Conservation (phyloP, 1,140 invertebrate genomes). For the Andricus grossulariae region DNA sequence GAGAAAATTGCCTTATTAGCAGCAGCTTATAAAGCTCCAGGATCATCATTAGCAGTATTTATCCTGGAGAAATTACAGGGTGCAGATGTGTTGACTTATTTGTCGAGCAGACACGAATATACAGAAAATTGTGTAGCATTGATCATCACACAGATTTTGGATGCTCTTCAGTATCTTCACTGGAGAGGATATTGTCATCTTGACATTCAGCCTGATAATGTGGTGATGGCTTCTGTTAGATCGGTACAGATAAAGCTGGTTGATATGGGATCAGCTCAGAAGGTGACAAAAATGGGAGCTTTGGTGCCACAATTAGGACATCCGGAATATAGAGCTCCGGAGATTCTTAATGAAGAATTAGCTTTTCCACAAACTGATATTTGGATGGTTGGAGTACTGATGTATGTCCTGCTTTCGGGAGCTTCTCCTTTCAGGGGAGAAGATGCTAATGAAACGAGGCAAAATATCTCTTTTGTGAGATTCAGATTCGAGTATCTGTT, state of each 20-base stretch:
- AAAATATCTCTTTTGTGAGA: slow-evolving; percentile 94
- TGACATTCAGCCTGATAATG: slow-evolving; percentile 96
- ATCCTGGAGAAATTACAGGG: slow-evolving; percentile 93
- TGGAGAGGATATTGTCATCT: slow-evolving; percentile 94
- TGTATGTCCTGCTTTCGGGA: slow-evolving; percentile 96
- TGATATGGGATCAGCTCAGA: slow-evolving; percentile 91
- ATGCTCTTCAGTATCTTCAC: slow-evolving; percentile 94
- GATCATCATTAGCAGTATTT: slow-evolving; percentile 82
- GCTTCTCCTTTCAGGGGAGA: slow-evolving; percentile 92
- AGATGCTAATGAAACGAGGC: slow-evolving; percentile 88
- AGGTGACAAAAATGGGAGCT: slow-evolving; percentile 87
- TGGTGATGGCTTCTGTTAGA: slow-evolving; percentile 94
- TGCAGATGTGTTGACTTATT: slow-evolving; percentile 92
- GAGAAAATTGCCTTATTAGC: slow-evolving; percentile 88
- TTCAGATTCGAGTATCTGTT: slow-evolving; percentile 96
- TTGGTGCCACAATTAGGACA: slow-evolving; percentile 82
- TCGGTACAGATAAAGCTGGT: slow-evolving; percentile 93
- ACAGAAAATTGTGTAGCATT: slow-evolving; percentile 92
- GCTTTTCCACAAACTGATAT: slow-evolving; percentile 94
- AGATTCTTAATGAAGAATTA: slow-evolving; percentile 91
- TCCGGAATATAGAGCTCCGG: slow-evolving; percentile 91
- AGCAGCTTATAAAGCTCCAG: slow-evolving; percentile 82
- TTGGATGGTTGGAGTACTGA: slow-evolving; percentile 95
- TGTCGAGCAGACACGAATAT: slow-evolving; percentile 91
- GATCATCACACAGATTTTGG: slow-evolving; percentile 89